These are phyloP conservation scores for Anastatus disparis DNA, from an alignment of 1,140 invertebrate species.

Conservation along the genomic window DNA sequence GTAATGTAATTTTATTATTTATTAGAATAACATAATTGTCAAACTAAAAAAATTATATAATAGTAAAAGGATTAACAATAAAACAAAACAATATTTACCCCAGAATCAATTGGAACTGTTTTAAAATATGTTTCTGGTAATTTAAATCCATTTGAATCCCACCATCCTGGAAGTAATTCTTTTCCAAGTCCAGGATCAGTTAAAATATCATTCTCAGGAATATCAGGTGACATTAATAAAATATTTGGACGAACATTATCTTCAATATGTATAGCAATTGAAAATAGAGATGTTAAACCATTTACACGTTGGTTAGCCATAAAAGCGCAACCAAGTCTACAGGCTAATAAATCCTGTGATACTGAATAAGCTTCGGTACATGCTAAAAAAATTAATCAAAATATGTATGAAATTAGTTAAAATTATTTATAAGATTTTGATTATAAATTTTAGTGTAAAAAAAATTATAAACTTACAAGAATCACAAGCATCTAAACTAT, in stretches of 20 bases:
- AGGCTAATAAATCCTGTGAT: constrained; percentile 55
- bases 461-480: constrained; percentile 50
- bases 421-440: not conserved
- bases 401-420: constrained; percentile 13
- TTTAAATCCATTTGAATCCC: constrained; percentile 60
- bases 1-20: constrained; percentile 15
- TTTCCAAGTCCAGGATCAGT: constrained; percentile 61
- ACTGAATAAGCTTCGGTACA: constrained; percentile 61
- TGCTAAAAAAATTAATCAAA: constrained; percentile 50
- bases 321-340: constrained; percentile 58
- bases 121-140: constrained; percentile 63
- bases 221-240: constrained; percentile 57
- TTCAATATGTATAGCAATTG: constrained; percentile 54
- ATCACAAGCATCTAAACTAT: constrained; percentile 57
- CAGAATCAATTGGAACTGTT: constrained; percentile 60
- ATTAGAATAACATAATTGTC: not conserved
- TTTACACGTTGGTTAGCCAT: constrained; percentile 59
- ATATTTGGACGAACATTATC: constrained; percentile 55
- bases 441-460: not conserved
- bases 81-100: constrained; percentile 48
- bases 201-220: constrained; percentile 60
- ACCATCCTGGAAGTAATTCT: constrained; percentile 62
- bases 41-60: not conserved
- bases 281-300: constrained; percentile 52
- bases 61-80: too few species aligned